A percentile compares a stretch with the other conserved stretches of the same genome.
Conservation (phyloP, 2,797 vertebrate species). For the Aeoliscus strigatus region DNA sequence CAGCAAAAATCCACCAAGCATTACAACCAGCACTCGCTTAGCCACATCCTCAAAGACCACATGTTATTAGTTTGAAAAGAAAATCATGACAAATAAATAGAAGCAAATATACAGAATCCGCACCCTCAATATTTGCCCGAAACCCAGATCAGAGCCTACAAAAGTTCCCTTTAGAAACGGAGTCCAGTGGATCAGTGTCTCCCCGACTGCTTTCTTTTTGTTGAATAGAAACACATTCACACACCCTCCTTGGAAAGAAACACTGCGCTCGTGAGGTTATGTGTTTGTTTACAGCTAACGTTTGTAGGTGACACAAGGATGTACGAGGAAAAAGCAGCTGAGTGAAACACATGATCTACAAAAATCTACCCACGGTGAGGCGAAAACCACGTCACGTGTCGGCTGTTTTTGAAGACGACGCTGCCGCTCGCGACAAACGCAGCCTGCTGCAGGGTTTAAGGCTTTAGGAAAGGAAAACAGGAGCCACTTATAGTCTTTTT, state of each 20-base stretch:
- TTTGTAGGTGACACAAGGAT: conserved; percentile 23
- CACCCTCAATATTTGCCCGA: conserved; percentile 46
- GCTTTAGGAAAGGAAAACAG: conserved; percentile 41
- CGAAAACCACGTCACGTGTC: conserved; percentile 26
- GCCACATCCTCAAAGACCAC: conserved; percentile 45
- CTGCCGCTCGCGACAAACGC: conserved; percentile 42
- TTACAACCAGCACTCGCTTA: conserved; percentile 50
- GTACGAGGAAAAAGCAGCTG: conserved; percentile 40
- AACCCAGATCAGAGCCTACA: conserved; percentile 32
- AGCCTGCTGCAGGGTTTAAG: conserved; percentile 60
- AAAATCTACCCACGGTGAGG: too few species aligned
- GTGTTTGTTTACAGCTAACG: conserved; percentile 34
- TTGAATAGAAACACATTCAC: conserved; percentile 9
- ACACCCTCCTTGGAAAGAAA: conserved; percentile 12
- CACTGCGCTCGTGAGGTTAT: conserved; percentile 22
- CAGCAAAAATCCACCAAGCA: conserved; percentile 38
- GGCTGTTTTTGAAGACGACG: conserved; percentile 42
- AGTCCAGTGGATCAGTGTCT: conserved; percentile 22
- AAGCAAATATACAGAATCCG: conserved; percentile 57
- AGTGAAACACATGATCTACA: conserved; percentile 33
- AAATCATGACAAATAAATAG: conserved; percentile 77
- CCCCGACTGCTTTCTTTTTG: conserved; percentile 18
- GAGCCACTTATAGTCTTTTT: conserved; percentile 32
- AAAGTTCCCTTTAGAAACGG: conserved; percentile 24
- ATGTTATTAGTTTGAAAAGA: conserved; percentile 56